A percentile compares a stretch with the other conserved stretches of the same genome.
phyloP scores from a whole-genome alignment of 2,797 vertebrate species.

The Cirrhinus mrigala region DNA sequence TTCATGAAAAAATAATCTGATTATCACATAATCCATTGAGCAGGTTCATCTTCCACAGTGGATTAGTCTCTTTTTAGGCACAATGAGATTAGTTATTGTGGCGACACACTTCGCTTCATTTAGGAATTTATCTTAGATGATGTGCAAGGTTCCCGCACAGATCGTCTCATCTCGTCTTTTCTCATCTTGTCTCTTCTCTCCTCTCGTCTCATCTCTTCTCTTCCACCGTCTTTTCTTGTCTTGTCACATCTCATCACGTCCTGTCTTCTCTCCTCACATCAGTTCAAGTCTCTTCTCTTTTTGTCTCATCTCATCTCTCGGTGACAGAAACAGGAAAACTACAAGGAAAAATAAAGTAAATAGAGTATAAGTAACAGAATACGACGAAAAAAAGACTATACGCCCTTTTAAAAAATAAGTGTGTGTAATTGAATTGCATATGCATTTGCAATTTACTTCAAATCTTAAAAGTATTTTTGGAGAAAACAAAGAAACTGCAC shows the following conservation, averaged over 20 bases:
- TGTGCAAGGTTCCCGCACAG: slow-evolving; percentile 33
- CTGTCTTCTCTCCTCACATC: not conserved
- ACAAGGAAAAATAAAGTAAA: not conserved
- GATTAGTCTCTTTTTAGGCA: slow-evolving; percentile 56
- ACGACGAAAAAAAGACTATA: not conserved
- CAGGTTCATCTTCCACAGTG: slow-evolving; percentile 47
- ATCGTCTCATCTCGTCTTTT: slow-evolving; percentile 17
- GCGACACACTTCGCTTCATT: slow-evolving; percentile 19
- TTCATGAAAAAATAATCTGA: slow-evolving; percentile 58
- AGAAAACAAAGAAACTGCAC: not conserved
- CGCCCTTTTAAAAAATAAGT: not conserved
- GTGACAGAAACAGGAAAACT: slow-evolving; percentile 6
- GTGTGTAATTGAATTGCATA: not conserved
- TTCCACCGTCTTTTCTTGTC: not conserved
- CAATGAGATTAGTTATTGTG: slow-evolving; percentile 45
- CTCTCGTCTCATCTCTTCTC: slow-evolving; percentile 24
- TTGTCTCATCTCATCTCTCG: not conserved
- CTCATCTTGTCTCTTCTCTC: slow-evolving; percentile 30
- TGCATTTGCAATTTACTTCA: not conserved
- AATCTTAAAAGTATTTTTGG: not conserved
- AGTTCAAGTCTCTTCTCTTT: not conserved
- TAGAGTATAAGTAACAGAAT: not conserved
- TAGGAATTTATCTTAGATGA: slow-evolving; percentile 49
- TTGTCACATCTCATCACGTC: not conserved
- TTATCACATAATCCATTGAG: slow-evolving; percentile 55